These are phyloP conservation scores for Spatulosminthurus flaviceps DNA, from an alignment of 2,888 invertebrate species.

Conservation along the genomic window DNA sequence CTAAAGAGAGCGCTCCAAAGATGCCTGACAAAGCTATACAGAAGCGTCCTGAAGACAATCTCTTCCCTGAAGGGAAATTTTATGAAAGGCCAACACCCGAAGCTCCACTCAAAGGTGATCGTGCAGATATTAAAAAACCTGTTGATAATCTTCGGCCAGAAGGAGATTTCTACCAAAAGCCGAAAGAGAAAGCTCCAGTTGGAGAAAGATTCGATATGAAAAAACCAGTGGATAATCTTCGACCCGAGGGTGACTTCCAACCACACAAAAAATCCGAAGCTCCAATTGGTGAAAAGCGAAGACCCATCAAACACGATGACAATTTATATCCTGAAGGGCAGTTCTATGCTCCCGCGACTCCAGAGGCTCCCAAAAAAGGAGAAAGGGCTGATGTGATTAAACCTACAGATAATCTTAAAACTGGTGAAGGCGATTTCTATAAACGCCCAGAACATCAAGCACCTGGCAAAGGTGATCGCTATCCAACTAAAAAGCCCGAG, in stretches of 20 bases:
- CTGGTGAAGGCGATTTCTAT: conserved; percentile 38
- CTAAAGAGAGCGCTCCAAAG: conserved; percentile 52
- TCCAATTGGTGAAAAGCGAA: conserved; percentile 58
- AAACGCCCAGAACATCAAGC: conserved; percentile 30
- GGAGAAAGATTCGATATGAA: conserved; percentile 67
- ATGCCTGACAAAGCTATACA: background rate
- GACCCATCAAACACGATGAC: conserved; percentile 67
- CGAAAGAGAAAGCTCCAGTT: conserved; percentile 41
- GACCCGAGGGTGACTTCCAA: conserved; percentile 64
- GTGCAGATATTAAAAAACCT: conserved; percentile 65
- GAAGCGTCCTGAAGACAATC: conserved; percentile 68
- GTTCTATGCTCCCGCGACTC: conserved; percentile 67
- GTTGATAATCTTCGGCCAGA: conserved; percentile 70
- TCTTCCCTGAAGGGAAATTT: conserved; percentile 71
- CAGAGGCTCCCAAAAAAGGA: conserved; percentile 65
- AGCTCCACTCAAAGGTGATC: conserved; percentile 54
- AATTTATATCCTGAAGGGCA: conserved; percentile 68
- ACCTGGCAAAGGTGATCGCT: conserved; percentile 54
- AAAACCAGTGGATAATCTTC: conserved; percentile 65
- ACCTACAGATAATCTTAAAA: conserved; percentile 38
- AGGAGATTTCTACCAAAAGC: conserved; percentile 65
- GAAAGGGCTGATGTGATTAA: conserved; percentile 66
- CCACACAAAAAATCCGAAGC: conserved; percentile 60
- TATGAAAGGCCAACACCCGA: conserved; percentile 39
- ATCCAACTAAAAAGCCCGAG: conserved; percentile 67